Evolutionary conservation across 2,888 invertebrate genomes (phyloP), one percentile per base, ranked within the genome.

Genomic region (Cosmia pyralina): DNA sequence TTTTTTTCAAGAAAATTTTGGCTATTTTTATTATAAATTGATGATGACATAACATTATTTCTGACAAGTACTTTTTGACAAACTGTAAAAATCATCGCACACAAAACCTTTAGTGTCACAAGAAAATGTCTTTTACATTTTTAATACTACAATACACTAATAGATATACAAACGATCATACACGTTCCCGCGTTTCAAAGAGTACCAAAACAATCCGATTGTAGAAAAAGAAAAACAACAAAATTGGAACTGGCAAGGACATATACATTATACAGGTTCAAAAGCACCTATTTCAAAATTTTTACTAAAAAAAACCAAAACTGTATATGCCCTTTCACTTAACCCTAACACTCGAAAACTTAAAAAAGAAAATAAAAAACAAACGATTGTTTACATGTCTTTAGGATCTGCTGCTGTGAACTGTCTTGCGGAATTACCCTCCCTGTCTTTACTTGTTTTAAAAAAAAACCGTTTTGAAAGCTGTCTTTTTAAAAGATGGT

Each of bases 51-150:
- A 28, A 38, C 28, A n/a, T 41, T n/a, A 28, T 10, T 17, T 15
- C 15, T 2, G 7, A 1, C 17, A 34, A 34, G 4, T n/a, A 52
- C 6, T 78, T 64, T 58, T 48, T 5, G 34, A 7, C 6, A 66
- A 68, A 48, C 17, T 44, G 57, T 19, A 72, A 71, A 77, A 77
- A 74, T 10, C 76, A 81, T 79, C 79, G 81, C 81, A 76, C 59
- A 72, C 22, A 69, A 81, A 77, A 84, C 69, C 57, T 50, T 34
- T 34, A 53, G 90, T 92, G 92, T 95, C 92, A 94, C 91, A 93
- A 93, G 92, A 94, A 92, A 91, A 93, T 96, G 96, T 96, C 96
- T 96, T 96, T 96, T 96, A 93, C 88, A 91, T 92, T 92, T 91
- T 91, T 90, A 89, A 90, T 89, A 89, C 91, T 92, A 93, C 78